Evolutionary conservation across 2,888 invertebrate genomes (phyloP), one percentile per base, ranked within the genome.

Genomic region (Phymatocera aterrima): DNA sequence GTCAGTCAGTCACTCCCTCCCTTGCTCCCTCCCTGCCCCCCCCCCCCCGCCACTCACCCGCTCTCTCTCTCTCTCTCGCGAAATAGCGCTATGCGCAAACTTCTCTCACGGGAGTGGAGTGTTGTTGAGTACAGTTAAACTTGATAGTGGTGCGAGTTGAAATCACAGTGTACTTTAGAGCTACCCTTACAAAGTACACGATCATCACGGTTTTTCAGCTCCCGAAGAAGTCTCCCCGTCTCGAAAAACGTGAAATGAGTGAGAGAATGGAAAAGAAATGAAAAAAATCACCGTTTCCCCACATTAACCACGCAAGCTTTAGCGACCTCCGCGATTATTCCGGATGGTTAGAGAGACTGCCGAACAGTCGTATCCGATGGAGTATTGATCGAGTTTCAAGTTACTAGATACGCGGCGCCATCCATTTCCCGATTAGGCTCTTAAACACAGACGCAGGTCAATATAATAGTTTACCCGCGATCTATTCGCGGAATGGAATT

Each of bases 401-500:
- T 64, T 37, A 64, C 34, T 64, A 10, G 61, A n/a, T 37, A 64
- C 61, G 18, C 61, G 61, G 37, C 31, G 61, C 61, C 61, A 37
- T 64, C 61, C 61, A 64, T 64, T 37, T 64, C 61, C 37, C 37
- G 61, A 64, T 64, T 64, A 64, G 61, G 37, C 61, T 64, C 61
- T 64, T 64, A 64, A 64, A 64, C 61, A 37, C 61, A n/a, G n/a
- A 64, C 61, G n/a, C 61, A 37, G 61, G 61, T 57, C 57, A 57
- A 37, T 64, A 31, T 21, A 6, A 18, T 15, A 2, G n/a, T 15
- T 61, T 61, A 15, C 61, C n/a, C 34, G 34, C 18, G 61, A 61
- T 61, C 31, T 61, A 61, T 34, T 34, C 61, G 15, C 61, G 15
- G 37, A 61, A 61, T 37, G 61, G 37, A 37, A 34, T 61, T 64